Base-by-base conservation (phyloP, 2,888 invertebrate species). In the Incurvaria masculella region DNA sequence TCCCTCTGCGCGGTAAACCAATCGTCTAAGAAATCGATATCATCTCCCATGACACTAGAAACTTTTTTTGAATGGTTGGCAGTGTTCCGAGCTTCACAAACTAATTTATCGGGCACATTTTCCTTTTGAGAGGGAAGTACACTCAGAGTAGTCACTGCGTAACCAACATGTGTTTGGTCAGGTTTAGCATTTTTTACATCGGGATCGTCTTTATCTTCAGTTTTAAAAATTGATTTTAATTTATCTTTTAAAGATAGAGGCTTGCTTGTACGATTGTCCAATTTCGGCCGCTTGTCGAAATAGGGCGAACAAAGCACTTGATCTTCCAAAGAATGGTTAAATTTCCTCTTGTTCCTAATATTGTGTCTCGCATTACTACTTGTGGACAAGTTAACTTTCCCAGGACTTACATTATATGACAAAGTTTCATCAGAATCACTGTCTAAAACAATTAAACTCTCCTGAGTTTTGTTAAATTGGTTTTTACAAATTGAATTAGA, bases 271-370 rank as follows among this genome's bases (percentile, higher is more conserved):
- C 49, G 44, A 18, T 52, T 56, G 3, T 64, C 59, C 42, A 69
- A 16, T 57, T 75, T 74, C 50, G 45, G 66, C 54, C 62, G 68
- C 53, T 78, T 78, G 53, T 55, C 66, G 49, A 76, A 79, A 59
- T 67, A 75, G 16, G 74, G 74, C 0, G 78, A 78, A 19, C 63
- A 59, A 43, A 59, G 61, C 46, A 60, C 53, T 2, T 53, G 46
- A 39, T 63, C 60, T 49, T 59, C 46, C 1, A 51, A 59, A 20
- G 62, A 61, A 2, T 56, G 50, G 44, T 62, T 58, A 38, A 64
- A 53, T 56, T 74, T 73, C 55, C 73, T 63, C 59, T 72, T 66
- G 47, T 43, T 61, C 27, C 53, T 49, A n/a, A n/a, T n/a, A n/a
- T n/a, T n/a, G n/a, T n/a, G n/a, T n/a, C n/a, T n/a, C n/a, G n/a